phyloP scores from a whole-genome alignment of 2,888 invertebrate species.

The Schizaphis graminum region DNA sequence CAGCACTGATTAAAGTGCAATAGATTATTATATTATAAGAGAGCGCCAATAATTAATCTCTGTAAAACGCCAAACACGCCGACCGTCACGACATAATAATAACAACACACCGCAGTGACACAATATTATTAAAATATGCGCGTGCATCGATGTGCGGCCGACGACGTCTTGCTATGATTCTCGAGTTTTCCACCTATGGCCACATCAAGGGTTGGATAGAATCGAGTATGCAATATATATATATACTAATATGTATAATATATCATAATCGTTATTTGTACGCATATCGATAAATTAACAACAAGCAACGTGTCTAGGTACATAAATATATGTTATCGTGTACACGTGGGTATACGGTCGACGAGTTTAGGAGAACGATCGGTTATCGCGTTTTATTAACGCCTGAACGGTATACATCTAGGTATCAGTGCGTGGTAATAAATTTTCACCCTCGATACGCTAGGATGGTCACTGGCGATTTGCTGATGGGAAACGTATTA shows the following conservation, averaged over 20 bases:
- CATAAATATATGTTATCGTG: neutral
- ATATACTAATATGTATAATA: neutral
- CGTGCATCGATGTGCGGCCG: neutral
- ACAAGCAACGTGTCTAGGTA: neutral
- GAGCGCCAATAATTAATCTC: neutral
- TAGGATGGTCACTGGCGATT: neutral
- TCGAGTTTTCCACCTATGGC: neutral
- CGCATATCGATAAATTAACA: neutral
- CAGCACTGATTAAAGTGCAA: neutral
- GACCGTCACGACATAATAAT: neutral
- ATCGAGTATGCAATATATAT: neutral
- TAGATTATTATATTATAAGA: neutral
- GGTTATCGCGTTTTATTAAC: slow-evolving; percentile 1
- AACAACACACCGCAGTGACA: neutral
- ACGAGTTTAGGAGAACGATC: neutral
- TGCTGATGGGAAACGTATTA: neutral
- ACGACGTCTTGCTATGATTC: neutral
- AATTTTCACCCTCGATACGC: slow-evolving; percentile 38
- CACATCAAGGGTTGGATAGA: neutral
- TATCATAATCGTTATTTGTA: neutral
- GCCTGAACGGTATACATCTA: neutral
- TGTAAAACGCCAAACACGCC: neutral
- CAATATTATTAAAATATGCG: neutral
- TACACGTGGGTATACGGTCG: neutral
- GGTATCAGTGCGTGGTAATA: neutral